Percentiles rank a stretch among this genome's conserved stretches.
phyloP scores from a whole-genome alignment of 2,888 invertebrate species.

The Stenchaetothrips biformis region DNA sequence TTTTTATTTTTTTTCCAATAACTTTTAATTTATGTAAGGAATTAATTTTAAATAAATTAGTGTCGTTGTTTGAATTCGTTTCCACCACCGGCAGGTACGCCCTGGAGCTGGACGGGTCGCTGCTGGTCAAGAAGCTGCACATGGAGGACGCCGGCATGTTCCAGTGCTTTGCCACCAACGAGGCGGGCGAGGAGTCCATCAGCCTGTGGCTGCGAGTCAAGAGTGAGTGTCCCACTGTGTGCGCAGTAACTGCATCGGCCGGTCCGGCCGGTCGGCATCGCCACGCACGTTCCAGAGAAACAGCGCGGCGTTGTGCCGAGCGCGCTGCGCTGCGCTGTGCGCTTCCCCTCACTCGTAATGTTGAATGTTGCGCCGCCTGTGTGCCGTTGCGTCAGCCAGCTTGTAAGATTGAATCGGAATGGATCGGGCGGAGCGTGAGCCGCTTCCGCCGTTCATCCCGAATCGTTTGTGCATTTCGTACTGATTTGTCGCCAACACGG shows the following conservation, averaged over 20 bases:
- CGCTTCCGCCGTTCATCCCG: too few species aligned
- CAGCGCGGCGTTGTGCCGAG: constrained; percentile 46
- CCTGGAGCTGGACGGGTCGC: constrained; percentile 75
- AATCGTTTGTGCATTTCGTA: too few species aligned
- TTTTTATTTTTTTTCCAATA: not conserved
- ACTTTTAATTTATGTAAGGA: constrained; percentile 19
- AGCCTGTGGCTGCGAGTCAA: constrained; percentile 91
- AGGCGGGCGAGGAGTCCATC: constrained; percentile 83
- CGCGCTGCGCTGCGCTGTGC: constrained; percentile 54
- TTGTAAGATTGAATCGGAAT: too few species aligned
- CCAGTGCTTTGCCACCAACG: constrained; percentile 88
- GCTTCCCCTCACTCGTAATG: too few species aligned
- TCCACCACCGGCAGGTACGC: constrained; percentile 54
- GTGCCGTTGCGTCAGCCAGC: too few species aligned
- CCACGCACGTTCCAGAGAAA: not conserved
- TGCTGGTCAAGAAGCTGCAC: constrained; percentile 71
- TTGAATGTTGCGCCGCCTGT: too few species aligned
- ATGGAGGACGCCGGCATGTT: constrained; percentile 90
- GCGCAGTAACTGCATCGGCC: too few species aligned
- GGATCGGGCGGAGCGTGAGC: too few species aligned
- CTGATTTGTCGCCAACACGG: too few species aligned
- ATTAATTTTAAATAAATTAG: not conserved
- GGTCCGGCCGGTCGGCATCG: not conserved
- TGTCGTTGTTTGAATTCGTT: not conserved
- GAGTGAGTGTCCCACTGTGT: constrained; percentile 64